Evolutionary conservation across 2,797 vertebrate species (phyloP), one percentile per base, ranked within the genome.

Genomic region (Rhinoraja longicauda): DNA sequence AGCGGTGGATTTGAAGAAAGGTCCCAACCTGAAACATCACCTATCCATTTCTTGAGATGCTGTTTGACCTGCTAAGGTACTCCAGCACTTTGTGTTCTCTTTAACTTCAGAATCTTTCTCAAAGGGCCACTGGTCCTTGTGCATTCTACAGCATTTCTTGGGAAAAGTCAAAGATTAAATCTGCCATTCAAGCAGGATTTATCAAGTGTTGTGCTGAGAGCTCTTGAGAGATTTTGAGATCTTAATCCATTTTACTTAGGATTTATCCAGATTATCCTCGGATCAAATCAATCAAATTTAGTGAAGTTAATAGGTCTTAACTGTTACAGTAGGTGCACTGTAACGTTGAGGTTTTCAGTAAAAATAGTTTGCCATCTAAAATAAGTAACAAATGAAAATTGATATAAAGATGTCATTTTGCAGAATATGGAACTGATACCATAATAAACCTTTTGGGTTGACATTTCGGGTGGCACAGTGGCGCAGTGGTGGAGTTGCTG

Each of bases 211-310:
- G 70, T 73, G 12, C 26, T 24, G 21, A 45, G 73, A 29, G 90
- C 12, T 45, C 64, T 72, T 29, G 39, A 26, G 67, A 53, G 90
- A 73, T 75, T 45, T 92, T 92, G 90, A 73, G 70, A 53, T 73
- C 70, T 92, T 75, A 92, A 92, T 92, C 90, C 90, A 73, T 75
- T 73, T 92, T 92, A 92, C 67, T 92, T 92, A 39, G 39, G 36
- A 29, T 0, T 92, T 72, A 92, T 92, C 70, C 70, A 39, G 90
- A 73, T 92, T 39, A 92, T 92, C 67, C n/a, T n/a, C 53, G 70
- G 24, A 13, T 10, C 75, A 92, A 75, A 92, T 39, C 70, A 29
- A 72, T 92, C 70, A 57, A 75, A 75, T 24, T 45, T 53, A 32
- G 62, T 90, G 36, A 72, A 72, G n/a, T 70, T 92, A 75, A 73